Base-by-base conservation (phyloP, 2,113 vertebrate genomes). In the Oxygymnocypris stewartii region DNA sequence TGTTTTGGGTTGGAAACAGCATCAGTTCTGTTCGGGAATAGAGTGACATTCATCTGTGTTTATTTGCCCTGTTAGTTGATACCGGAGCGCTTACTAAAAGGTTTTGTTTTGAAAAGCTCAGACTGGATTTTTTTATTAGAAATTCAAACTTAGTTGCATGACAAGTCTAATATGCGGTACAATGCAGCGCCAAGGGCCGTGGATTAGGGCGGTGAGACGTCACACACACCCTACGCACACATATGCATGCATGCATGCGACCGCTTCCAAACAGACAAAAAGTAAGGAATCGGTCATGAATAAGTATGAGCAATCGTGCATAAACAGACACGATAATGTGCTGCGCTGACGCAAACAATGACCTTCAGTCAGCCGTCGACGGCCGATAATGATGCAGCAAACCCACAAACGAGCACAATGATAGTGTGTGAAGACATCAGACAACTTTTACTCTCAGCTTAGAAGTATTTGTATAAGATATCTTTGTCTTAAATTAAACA, bases 21-120 rank as follows among this genome's bases (percentile, higher is more conserved):
- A 47, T 73, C 20, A 10, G 81, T 75, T 87, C 87, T 85, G 35
- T 92, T 82, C 78, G 83, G 89, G 87, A 91, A 90, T 65, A 89
- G 82, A 89, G 84, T 75, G 77, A 90, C 88, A 87, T 89, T 90
- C 87, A 88, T 84, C 75, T 61, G 84, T 54, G 13, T 90, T 89
- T 88, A 89, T 89, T 89, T 90, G 25, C 69, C 6, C 87, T 63
- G 89, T 65, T 87, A 90, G 90, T 87, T 87, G 92, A 94, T 90
- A 89, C 47, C 23, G 76, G 83, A 4, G 47, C 77, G 3, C 59
- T 82, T n/a, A 65, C 82, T 61, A 28, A 71, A 67, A 28, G 13
- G 67, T 57, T 57, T 85, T 91, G 91, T 94, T 93, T 91, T 89
- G 80, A 92, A 91, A 92, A 89, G 92, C 92, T 90, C 85, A 82